Conservation (phyloP, 2,113 vertebrate genomes). For the Burhinus oedicnemus region DNA sequence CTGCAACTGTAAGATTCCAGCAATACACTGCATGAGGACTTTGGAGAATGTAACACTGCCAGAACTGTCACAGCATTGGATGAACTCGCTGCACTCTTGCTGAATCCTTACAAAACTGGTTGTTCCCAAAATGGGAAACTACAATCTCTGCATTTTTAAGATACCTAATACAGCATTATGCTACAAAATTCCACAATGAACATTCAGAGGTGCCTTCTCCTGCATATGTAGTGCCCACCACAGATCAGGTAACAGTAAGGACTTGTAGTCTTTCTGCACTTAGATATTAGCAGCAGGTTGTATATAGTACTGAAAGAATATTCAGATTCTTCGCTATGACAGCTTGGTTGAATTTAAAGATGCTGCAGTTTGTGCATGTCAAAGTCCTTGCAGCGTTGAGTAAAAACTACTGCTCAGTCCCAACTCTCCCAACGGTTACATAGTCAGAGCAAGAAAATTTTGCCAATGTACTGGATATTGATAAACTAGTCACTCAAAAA, state of each 20-base stretch:
- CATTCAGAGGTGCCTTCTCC: not conserved
- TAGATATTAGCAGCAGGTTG: not conserved
- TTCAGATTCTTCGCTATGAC: not conserved
- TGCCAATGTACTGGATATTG: not conserved
- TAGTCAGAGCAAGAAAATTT: not conserved
- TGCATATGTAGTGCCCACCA: rapidly evolving
- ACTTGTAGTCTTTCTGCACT: not conserved
- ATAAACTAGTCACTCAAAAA: not conserved
- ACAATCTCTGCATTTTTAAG: not conserved
- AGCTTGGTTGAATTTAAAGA: not conserved
- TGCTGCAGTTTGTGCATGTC: not conserved
- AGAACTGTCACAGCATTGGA: not conserved
- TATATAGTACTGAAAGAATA: not conserved
- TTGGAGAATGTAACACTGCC: not conserved
- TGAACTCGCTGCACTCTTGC: not conserved
- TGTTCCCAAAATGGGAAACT: not conserved
- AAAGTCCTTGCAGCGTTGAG: not conserved
- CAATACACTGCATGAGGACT: not conserved
- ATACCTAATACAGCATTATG: not conserved
- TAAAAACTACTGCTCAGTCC: not conserved
- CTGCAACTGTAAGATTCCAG: not conserved
- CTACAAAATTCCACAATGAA: not conserved
- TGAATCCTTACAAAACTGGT: not conserved
- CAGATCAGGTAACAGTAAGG: not conserved
- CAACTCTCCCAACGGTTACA: not conserved